Percentiles rank a stretch among this genome's conserved stretches.
Evolutionary conservation across 2,888 invertebrate genomes (phyloP).

Genomic region (Brenthis ino): DNA sequence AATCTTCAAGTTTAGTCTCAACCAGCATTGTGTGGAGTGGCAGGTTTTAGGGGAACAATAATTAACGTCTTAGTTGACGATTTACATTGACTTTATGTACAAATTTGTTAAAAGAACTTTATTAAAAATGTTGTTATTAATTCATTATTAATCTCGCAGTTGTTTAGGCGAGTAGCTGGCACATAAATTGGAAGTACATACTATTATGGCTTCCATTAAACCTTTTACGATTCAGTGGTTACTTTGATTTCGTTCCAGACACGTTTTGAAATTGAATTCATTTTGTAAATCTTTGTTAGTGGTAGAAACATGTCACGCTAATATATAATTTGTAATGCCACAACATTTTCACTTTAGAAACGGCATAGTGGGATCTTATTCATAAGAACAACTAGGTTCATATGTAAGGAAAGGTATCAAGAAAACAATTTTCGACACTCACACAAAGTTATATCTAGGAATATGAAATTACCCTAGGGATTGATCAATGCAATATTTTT

Average conservation of each 20-base stretch:
- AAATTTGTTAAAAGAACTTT: neutral
- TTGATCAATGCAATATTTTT: conserved; percentile 10
- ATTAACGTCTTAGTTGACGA: too few relatives aligned
- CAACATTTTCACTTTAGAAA: neutral
- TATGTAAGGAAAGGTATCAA: neutral
- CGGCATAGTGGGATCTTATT: neutral
- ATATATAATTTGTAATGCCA: too few relatives aligned
- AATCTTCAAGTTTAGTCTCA: too few relatives aligned
- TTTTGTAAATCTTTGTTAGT: conserved; percentile 46
- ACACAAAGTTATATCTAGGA: conserved; percentile 14
- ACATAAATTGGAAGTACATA: conserved; percentile 25
- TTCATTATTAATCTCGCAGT: conserved; percentile 18
- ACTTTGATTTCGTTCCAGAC: conserved; percentile 51
- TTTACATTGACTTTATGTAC: too few relatives aligned
- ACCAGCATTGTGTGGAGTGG: too few relatives aligned
- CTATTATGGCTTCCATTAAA: conserved; percentile 56
- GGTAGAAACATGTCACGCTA: neutral
- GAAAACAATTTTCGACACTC: conserved; percentile 6
- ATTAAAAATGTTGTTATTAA: neutral
- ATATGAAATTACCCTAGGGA: conserved; percentile 15
- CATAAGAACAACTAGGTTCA: neutral
- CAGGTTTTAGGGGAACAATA: too few relatives aligned
- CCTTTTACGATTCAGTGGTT: conserved; percentile 57
- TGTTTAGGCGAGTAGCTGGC: conserved; percentile 12
- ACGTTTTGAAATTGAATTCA: conserved; percentile 55